These are phyloP conservation scores for Muntiacus muntjak DNA, from an alignment of 2,113 vertebrate genomes.

Conservation along the genomic window DNA sequence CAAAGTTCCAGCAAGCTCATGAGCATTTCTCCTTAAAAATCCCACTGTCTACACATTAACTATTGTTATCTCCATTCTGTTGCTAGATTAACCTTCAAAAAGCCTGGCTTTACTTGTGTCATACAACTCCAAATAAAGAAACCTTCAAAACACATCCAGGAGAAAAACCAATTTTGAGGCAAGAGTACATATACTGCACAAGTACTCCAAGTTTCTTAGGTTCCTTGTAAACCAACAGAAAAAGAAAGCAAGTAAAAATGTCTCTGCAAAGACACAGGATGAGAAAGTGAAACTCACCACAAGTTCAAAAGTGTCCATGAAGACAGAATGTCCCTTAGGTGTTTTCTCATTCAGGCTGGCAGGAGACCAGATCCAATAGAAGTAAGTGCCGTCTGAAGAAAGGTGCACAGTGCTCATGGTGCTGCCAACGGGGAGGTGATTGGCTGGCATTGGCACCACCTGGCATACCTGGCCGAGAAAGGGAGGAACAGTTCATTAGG, in stretches of 20 bases:
- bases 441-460: constrained; percentile 92
- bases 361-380: constrained; percentile 99
- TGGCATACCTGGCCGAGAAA: constrained; percentile 87
- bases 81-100: constrained; percentile 19
- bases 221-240: background rate
- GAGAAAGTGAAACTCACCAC: constrained; percentile 81
- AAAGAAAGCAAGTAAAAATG: constrained; percentile 19
- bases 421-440: constrained; percentile 95
- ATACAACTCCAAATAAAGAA: background rate
- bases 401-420: constrained; percentile 96
- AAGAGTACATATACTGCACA: background rate
- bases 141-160: background rate
- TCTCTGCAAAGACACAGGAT: constrained; percentile 2
- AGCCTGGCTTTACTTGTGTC: background rate
- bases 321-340: constrained; percentile 97
- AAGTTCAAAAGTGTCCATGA: constrained; percentile 97
- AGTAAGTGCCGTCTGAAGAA: constrained; percentile 95
- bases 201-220: background rate
- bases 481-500: background rate
- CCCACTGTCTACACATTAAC: background rate
- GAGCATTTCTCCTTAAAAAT: background rate
- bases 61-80: background rate
- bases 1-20: background rate
- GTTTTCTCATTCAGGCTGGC: constrained; percentile 98
- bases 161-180: background rate